Evolutionary conservation across 2,888 invertebrate species (phyloP).

Genomic region (Drosophila ezoana): DNA sequence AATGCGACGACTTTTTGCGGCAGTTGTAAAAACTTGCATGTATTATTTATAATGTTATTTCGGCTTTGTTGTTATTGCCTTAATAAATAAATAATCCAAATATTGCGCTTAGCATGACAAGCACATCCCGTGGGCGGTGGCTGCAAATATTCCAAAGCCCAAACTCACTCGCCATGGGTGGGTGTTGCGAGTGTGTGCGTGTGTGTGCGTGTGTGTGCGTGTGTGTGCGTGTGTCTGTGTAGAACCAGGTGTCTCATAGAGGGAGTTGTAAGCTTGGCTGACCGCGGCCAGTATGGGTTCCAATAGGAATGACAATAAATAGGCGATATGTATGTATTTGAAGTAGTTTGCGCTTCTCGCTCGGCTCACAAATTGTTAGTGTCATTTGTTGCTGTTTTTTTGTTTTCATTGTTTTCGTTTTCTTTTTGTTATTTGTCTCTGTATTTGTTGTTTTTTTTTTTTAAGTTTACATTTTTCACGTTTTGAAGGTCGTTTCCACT

Average conservation of each 20-base stretch:
- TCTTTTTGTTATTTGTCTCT: constrained; percentile 35
- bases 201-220: not conserved
- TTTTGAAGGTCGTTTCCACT: constrained; percentile 79
- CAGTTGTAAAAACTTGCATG: constrained; percentile 60
- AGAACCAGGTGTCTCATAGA: constrained; percentile 22
- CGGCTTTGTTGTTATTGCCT: constrained; percentile 53
- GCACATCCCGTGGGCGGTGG: constrained; percentile 59
- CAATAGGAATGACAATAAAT: constrained; percentile 65
- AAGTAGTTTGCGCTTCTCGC: constrained; percentile 51
- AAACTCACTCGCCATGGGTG: constrained; percentile 40
- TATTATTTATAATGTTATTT: constrained; percentile 60
- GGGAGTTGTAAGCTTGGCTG: constrained; percentile 34
- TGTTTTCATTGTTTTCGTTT: constrained; percentile 23
- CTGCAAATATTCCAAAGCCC: constrained; percentile 30
- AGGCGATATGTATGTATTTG: constrained; percentile 54
- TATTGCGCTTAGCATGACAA: constrained; percentile 64
- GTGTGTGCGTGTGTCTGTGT: not conserved
- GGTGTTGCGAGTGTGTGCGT: constrained; percentile 17
- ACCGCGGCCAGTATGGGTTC: not conserved
- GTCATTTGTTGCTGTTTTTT: constrained; percentile 29
- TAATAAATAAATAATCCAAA: constrained; percentile 68
- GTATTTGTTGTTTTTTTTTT: constrained; percentile 22
- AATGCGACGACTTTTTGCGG: constrained; percentile 14
- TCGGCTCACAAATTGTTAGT: constrained; percentile 49
- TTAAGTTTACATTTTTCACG: constrained; percentile 72